phyloP scores from a whole-genome alignment of 1,140 invertebrate species.

The Achroia grisella region DNA sequence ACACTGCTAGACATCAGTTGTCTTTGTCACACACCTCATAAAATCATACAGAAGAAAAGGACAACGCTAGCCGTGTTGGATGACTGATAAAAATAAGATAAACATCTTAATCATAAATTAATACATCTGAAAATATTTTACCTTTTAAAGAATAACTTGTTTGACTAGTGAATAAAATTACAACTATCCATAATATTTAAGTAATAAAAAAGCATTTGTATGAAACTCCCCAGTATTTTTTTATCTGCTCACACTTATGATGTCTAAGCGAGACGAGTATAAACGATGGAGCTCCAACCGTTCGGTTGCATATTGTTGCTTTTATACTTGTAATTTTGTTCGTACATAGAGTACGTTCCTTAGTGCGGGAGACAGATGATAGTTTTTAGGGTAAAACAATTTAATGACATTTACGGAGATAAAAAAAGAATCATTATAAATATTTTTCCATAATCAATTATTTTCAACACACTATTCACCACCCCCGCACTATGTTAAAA shows the following conservation, averaged over 20 bases:
- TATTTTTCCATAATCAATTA: no score
- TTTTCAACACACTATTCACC: no score
- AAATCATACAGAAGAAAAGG: neutral
- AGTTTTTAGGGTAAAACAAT: no score
- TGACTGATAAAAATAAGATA: neutral
- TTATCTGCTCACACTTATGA: constrained; percentile 10
- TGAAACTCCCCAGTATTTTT: constrained; percentile 11
- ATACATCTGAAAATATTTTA: constrained; percentile 39
- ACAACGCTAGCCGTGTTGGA: neutral
- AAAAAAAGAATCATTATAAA: no score
- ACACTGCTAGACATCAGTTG: no score
- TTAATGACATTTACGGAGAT: no score
- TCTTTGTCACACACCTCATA: no score
- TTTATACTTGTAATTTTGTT: no score
- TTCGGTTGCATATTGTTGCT: no score
- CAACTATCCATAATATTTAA: constrained; percentile 43
- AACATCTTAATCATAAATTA: constrained; percentile 33
- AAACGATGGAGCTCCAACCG: neutral
- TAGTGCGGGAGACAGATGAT: no score
- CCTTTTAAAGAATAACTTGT: constrained; percentile 45
- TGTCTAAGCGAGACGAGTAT: constrained; percentile 13
- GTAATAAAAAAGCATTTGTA: constrained; percentile 50
- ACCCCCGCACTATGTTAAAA: no score
- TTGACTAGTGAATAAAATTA: constrained; percentile 67
- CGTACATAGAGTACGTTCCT: no score